Base-by-base conservation (phyloP, 2,888 invertebrate species). In the Drosophila borborema region DNA sequence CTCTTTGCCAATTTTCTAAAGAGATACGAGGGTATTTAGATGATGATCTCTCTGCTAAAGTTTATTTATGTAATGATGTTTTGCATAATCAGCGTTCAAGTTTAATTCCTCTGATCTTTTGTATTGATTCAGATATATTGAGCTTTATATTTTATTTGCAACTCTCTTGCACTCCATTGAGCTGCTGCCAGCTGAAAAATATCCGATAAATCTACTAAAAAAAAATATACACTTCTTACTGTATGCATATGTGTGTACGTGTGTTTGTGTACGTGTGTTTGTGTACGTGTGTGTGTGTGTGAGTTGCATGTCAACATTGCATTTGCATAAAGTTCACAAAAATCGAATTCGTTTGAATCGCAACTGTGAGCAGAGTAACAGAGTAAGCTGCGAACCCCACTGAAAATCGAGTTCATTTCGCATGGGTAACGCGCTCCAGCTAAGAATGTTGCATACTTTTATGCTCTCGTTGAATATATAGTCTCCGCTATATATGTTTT, bases 261-360 rank as follows among this genome's bases (percentile, higher is more conserved):
- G 66, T 41, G 43, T 31, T 38, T 64, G 54, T 49, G 62, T 9
- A 20, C 55, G 45, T 43, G 49, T 31, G 48, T 65, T 55, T 49
- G 61, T 48, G 34, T 53, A n/a, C n/a, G 34, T 56, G 45, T 43
- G 49, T 31, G 48, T 65, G 58, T 49, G 61, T 48, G 34, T 53
- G 70, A 62, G 55, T 23, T 62, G 64, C 67, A 65, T 84, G 79
- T 84, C 76, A 89, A 84, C 80, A 84, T 69, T 75, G 78, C 74
- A 87, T 87, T 87, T 90, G 89, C 90, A 90, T 87, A 89, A 82
- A 85, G 81, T 85, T 84, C 60, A 69, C 67, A 77, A 67, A 71
- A 80, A 75, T 76, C 72, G 80, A 76, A 54, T 70, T 34, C 48
- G 40, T 64, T 56, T 43, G 45, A 65, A 69, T 73, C 66, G 77